These are phyloP conservation scores for Nyctibius bracteatus DNA, from an alignment of 2,113 vertebrate species.

Conservation along the genomic window DNA sequence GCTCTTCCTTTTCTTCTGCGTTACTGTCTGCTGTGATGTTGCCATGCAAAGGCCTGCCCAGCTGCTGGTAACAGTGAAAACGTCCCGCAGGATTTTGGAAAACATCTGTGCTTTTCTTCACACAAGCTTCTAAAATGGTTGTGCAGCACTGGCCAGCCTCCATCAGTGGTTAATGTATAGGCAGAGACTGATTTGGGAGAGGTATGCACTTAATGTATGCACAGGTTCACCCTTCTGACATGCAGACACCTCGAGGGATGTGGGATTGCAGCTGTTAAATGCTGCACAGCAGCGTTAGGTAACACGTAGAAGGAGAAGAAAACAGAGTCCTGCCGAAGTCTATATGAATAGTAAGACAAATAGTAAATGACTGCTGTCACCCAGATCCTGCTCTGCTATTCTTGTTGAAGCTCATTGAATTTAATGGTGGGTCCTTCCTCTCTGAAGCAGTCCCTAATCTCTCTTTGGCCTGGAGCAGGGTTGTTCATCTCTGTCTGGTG, in stretches of 20 bases:
- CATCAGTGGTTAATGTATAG: neutral
- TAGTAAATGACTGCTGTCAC: neutral
- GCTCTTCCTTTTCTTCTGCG: neutral
- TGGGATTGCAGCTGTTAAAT: neutral
- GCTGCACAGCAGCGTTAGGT: neutral
- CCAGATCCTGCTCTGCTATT: neutral
- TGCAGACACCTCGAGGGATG: neutral
- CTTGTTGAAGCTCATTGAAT: neutral
- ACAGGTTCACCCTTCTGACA: neutral
- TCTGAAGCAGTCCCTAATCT: neutral
- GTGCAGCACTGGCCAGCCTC: neutral
- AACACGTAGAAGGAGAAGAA: neutral
- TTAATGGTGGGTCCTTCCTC: neutral
- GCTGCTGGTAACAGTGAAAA: neutral
- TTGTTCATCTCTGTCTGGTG: neutral
- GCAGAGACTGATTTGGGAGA: neutral
- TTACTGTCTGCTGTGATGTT: neutral
- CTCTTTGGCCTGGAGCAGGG: neutral
- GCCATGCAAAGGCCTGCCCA: neutral
- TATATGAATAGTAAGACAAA: neutral
- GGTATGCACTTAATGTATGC: neutral
- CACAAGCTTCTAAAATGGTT: neutral
- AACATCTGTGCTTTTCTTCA: neutral
- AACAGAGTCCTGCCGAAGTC: neutral
- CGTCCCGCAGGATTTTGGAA: slow-evolving; percentile 4